Conservation (phyloP, 2,888 invertebrate species). For the Parasteatoda lunata region DNA sequence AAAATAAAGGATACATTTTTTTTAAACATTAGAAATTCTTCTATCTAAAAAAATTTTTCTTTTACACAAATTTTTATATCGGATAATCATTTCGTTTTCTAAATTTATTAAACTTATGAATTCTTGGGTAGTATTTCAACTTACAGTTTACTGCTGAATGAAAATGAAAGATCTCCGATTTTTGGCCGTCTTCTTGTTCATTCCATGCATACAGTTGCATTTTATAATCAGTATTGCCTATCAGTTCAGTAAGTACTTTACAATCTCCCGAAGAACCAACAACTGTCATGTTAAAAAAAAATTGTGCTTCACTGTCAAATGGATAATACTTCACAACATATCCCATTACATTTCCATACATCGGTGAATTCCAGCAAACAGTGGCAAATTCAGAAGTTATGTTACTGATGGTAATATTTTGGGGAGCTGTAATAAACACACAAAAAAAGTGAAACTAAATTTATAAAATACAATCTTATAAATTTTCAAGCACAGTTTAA, state of each 20-base stretch:
- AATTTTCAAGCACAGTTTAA: not conserved
- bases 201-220: constrained; percentile 66
- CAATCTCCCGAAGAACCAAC: constrained; percentile 20
- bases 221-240: constrained; percentile 59
- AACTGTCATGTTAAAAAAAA: constrained; percentile 34
- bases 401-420: constrained; percentile 31
- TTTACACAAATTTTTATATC: no score
- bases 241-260: constrained; percentile 24
- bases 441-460: not conserved
- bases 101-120: no score
- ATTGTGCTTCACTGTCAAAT: not conserved
- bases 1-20: no score
- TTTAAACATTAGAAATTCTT: no score
- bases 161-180: constrained; percentile 48
- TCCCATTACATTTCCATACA: constrained; percentile 29
- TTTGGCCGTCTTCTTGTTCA: constrained; percentile 60
- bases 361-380: constrained; percentile 53
- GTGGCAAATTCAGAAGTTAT: constrained; percentile 27
- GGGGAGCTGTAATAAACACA: constrained; percentile 57
- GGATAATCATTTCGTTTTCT: no score
- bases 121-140: not conserved
- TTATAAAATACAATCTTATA: not conserved
- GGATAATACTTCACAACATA: constrained; percentile 43
- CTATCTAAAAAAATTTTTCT: no score
- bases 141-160: constrained; percentile 68